Percentiles rank a stretch among this genome's conserved stretches.
Evolutionary conservation across 1,140 invertebrate genomes (phyloP).

Genomic region (Aphis gossypii): DNA sequence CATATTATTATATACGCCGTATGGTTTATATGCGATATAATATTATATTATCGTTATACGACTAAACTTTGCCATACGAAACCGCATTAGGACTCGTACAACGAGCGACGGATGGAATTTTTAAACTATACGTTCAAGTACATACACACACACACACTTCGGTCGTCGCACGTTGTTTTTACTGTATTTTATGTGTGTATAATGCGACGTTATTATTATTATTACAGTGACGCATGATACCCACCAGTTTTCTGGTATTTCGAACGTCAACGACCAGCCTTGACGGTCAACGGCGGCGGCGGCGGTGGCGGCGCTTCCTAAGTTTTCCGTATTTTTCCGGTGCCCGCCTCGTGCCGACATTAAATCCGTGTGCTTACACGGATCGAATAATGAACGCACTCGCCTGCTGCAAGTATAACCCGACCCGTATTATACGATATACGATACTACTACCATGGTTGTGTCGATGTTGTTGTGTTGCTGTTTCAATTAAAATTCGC

Average conservation of each 20-base stretch:
- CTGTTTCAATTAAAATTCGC: neutral
- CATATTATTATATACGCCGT: too few relatives aligned
- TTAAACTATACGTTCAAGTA: neutral
- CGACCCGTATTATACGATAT: neutral
- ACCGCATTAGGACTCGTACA: neutral
- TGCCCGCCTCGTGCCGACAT: neutral
- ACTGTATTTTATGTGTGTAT: neutral
- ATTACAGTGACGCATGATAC: neutral
- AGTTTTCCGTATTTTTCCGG: neutral
- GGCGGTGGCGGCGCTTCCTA: neutral
- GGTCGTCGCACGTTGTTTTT: neutral
- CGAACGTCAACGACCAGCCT: conserved; percentile 20
- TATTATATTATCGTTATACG: neutral
- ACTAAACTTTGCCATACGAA: neutral
- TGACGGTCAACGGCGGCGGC: neutral
- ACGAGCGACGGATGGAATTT: neutral
- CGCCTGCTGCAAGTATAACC: neutral
- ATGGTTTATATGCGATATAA: neutral
- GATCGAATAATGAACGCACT: neutral
- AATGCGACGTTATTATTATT: neutral
- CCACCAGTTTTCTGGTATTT: neutral
- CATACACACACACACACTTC: neutral
- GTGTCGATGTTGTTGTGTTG: neutral
- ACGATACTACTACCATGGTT: too few relatives aligned
- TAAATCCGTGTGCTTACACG: too few relatives aligned